Percentiles rank a stretch among this genome's conserved stretches.
These are phyloP conservation scores for Macroramphosus scolopax DNA, from an alignment of 2,797 vertebrate genomes.

Conservation along the genomic window DNA sequence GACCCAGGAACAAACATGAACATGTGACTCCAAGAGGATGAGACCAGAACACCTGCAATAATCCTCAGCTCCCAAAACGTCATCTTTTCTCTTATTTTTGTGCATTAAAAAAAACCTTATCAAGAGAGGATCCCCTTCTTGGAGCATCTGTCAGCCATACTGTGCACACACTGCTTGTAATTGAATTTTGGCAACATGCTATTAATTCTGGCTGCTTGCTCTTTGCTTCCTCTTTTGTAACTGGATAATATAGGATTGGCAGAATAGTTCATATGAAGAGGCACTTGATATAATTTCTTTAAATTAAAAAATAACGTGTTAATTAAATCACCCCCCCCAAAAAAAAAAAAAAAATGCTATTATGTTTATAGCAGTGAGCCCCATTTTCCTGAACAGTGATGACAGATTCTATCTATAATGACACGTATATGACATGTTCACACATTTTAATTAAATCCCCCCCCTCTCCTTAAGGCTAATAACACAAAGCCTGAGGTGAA, in stretches of 20 bases:
- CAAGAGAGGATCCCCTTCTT: too few relatives aligned
- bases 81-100: too few relatives aligned
- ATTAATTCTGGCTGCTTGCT: slow-evolving; percentile 20
- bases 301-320: too few relatives aligned
- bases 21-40: slow-evolving; percentile 31
- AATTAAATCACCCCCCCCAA: too few relatives aligned
- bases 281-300: too few relatives aligned
- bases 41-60: slow-evolving; percentile 7
- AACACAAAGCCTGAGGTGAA: slow-evolving; percentile 33
- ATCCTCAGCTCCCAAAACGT: slow-evolving; percentile 18
- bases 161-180: slow-evolving; percentile 17
- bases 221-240: too few relatives aligned
- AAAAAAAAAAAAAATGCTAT: too few relatives aligned
- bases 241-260: too few relatives aligned
- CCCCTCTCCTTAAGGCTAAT: slow-evolving; percentile 40
- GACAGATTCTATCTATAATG: slow-evolving; percentile 10
- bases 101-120: too few relatives aligned
- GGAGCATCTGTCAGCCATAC: slow-evolving; percentile 55
- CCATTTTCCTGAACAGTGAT: slow-evolving; percentile 9
- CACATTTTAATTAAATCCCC: slow-evolving; percentile 39
- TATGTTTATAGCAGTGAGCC: slow-evolving; percentile 2
- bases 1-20: slow-evolving; percentile 33
- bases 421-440: slow-evolving; percentile 41
- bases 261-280: too few relatives aligned
- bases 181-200: slow-evolving; percentile 17